Conservation (phyloP, 2,797 vertebrate genomes). For the Columba guinea region DNA sequence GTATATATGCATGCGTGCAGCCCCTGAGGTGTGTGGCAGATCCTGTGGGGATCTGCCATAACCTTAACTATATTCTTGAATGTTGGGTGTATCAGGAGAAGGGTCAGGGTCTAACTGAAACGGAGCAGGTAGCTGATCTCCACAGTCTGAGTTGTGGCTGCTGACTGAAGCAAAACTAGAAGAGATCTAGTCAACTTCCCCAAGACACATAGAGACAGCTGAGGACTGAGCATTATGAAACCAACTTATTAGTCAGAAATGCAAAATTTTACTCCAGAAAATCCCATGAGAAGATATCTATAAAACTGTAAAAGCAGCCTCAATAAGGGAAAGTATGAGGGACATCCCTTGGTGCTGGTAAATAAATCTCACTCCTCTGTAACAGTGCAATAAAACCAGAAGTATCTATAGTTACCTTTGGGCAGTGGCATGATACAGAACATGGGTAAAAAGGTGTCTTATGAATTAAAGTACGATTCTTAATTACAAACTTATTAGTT, state of each 20-base stretch:
- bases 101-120: neutral
- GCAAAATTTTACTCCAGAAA: neutral
- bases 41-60: neutral
- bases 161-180: neutral
- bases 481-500: neutral
- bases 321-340: neutral
- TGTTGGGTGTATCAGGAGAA: fast-evolving
- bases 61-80: neutral
- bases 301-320: neutral
- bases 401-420: neutral
- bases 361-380: neutral
- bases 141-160: neutral
- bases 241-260: neutral
- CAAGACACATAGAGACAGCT: neutral
- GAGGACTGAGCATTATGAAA: neutral
- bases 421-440: neutral
- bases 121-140: neutral
- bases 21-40: neutral
- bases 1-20: neutral
- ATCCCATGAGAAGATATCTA: neutral
- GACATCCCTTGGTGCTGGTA: neutral
- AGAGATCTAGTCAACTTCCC: neutral
- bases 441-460: neutral
- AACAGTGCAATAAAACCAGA: neutral
- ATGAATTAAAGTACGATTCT: neutral